These are phyloP conservation scores for Sycophaga agraensis DNA, from an alignment of 1,140 invertebrate species.

Conservation along the genomic window DNA sequence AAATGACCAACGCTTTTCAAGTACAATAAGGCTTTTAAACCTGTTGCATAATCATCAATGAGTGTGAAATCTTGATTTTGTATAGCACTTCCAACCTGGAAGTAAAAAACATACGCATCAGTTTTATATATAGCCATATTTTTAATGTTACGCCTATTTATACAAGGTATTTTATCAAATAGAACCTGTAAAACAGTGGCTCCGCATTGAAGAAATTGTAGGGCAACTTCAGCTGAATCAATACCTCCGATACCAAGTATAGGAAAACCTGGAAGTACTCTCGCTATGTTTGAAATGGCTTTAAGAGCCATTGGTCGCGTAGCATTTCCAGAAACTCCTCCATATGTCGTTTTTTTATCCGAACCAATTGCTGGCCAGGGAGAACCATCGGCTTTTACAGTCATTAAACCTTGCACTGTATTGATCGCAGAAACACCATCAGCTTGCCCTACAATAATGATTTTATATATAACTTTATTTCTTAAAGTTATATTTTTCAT, in stretches of 20 bases:
- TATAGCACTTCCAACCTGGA: conserved; percentile 88
- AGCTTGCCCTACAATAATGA: conserved; percentile 69
- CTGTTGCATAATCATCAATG: conserved; percentile 90
- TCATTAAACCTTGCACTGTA: conserved; percentile 93
- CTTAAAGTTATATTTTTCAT: too few species aligned
- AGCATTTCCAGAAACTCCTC: conserved; percentile 94
- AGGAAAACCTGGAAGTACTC: conserved; percentile 81
- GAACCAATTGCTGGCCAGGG: conserved; percentile 91
- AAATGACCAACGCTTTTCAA: conserved; percentile 68
- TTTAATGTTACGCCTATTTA: neutral
- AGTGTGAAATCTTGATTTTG: conserved; percentile 98
- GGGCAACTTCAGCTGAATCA: conserved; percentile 89
- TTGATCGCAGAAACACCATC: conserved; percentile 96
- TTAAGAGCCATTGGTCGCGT: conserved; percentile 89
- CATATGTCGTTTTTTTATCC: conserved; percentile 87
- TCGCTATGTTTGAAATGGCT: conserved; percentile 85
- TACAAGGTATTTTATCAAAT: neutral
- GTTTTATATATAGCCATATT: too few species aligned
- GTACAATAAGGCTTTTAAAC: conserved; percentile 88
- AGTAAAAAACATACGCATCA: too few species aligned
- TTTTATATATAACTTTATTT: too few species aligned
- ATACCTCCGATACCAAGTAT: conserved; percentile 96
- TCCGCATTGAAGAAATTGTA: conserved; percentile 92
- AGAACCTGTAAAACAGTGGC: conserved; percentile 82
- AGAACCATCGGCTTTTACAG: conserved; percentile 72